phyloP scores from a whole-genome alignment of 2,888 invertebrate genomes.

The Acanthosoma haemorrhoidale region DNA sequence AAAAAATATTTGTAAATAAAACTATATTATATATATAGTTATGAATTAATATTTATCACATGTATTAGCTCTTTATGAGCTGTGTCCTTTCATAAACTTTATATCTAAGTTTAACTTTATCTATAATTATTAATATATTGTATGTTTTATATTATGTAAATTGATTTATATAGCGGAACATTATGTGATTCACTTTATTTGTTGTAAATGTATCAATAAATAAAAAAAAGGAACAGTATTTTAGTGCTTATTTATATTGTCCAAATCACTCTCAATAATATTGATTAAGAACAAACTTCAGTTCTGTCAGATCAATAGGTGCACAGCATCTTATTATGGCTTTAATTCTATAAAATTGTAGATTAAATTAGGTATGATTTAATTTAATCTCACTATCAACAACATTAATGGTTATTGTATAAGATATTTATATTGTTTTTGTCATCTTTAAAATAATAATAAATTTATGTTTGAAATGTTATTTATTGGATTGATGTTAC shows the following conservation, averaged over 20 bases:
- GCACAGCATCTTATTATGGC: no score
- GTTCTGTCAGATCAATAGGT: no score
- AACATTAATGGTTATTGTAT: no score
- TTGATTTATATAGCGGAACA: slow-evolving; percentile 2
- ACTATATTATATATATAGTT: slow-evolving; percentile 14
- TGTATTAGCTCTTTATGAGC: slow-evolving; percentile 6
- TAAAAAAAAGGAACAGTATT: background rate
- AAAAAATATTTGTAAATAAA: slow-evolving; percentile 17
- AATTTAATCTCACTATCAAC: no score
- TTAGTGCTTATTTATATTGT: background rate
- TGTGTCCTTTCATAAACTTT: background rate
- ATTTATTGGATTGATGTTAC: no score
- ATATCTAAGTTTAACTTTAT: slow-evolving; percentile 7
- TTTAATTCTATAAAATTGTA: no score
- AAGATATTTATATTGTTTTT: no score
- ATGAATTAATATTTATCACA: slow-evolving; percentile 3
- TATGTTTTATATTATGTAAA: slow-evolving; percentile 20
- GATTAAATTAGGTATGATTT: no score
- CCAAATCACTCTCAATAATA: no score
- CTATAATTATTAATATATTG: background rate
- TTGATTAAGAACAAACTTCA: no score
- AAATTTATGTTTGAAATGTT: no score
- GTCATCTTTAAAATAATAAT: no score
- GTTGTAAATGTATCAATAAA: background rate
- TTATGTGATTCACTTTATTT: slow-evolving; percentile 4